Evolutionary conservation across 1,140 invertebrate genomes (phyloP).

Genomic region (Drosophila grimshawi): DNA sequence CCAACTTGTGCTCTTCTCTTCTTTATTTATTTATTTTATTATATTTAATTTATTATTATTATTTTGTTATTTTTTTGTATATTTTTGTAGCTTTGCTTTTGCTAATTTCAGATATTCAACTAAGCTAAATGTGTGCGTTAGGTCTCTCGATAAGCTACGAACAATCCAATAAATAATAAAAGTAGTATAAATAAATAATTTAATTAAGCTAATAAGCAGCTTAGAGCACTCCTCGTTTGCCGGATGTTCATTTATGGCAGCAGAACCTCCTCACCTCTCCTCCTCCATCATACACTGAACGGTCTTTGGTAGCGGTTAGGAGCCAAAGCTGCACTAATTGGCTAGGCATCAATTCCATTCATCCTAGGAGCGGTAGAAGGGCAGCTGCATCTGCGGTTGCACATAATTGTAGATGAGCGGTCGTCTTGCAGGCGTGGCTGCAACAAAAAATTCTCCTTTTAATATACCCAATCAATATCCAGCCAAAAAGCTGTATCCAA

Average conservation of each 20-base stretch:
- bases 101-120: conserved; percentile 62
- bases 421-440: conserved; percentile 65
- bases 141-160: conserved; percentile 49
- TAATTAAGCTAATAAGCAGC: conserved; percentile 48
- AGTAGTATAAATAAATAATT: conserved; percentile 45
- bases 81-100: conserved; percentile 75
- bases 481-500: neutral
- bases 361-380: conserved; percentile 67
- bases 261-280: conserved; percentile 56
- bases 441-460: conserved; percentile 31
- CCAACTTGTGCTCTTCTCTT: conserved; percentile 49
- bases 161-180: conserved; percentile 65
- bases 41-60: too few relatives aligned
- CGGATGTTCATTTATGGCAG: conserved; percentile 70
- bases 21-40: conserved; percentile 35
- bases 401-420: conserved; percentile 80
- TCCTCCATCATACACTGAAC: conserved; percentile 30
- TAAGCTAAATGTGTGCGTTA: conserved; percentile 76
- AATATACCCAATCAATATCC: conserved; percentile 1
- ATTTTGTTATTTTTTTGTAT: conserved; percentile 46
- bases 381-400: conserved; percentile 68
- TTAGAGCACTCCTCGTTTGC: conserved; percentile 51
- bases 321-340: conserved; percentile 59
- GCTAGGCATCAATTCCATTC: conserved; percentile 34
- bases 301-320: conserved; percentile 68